Conservation (phyloP, 37 sponge, comb jelly and placozoan genomes). For the Beroe forskalii region DNA sequence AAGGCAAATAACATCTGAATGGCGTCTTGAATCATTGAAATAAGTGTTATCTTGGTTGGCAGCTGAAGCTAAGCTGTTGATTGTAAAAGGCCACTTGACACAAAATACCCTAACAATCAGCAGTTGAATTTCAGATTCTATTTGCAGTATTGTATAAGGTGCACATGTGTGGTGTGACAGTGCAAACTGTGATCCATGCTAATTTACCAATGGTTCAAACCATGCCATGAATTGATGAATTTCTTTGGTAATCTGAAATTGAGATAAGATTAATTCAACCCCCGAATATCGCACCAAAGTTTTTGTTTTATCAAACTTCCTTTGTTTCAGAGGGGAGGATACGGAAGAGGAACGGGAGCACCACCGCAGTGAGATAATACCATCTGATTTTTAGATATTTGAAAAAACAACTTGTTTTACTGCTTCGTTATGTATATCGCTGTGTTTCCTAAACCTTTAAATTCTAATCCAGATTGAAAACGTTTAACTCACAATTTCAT, state of each 20-base stretch:
- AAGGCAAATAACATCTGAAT: constrained; percentile 19
- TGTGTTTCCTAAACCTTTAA: no score
- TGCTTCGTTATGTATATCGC: no score
- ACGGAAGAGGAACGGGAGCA: constrained; percentile 53
- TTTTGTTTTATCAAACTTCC: not conserved
- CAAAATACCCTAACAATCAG: not conserved
- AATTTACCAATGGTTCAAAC: not conserved
- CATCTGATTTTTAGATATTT: constrained; percentile 25
- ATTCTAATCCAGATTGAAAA: no score
- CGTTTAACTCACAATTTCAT: no score
- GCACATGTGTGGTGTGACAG: no score
- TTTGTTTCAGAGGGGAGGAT: constrained; percentile 61
- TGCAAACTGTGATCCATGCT: no score
- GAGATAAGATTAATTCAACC: not conserved
- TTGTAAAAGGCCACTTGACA: constrained; percentile 58
- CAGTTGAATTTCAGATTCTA: not conserved
- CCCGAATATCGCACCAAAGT: not conserved
- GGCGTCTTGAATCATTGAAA: not conserved
- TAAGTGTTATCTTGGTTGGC: constrained; percentile 40
- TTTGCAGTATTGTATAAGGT: no score
- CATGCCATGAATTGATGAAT: not conserved
- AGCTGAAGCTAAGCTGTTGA: not conserved
- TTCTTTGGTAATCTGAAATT: constrained; percentile 61
- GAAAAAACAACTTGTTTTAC: constrained; percentile 33
- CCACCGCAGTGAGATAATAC: constrained; percentile 12